phyloP scores from a whole-genome alignment of 2,113 vertebrate genomes.

The Paradoxurus hermaphroditus region DNA sequence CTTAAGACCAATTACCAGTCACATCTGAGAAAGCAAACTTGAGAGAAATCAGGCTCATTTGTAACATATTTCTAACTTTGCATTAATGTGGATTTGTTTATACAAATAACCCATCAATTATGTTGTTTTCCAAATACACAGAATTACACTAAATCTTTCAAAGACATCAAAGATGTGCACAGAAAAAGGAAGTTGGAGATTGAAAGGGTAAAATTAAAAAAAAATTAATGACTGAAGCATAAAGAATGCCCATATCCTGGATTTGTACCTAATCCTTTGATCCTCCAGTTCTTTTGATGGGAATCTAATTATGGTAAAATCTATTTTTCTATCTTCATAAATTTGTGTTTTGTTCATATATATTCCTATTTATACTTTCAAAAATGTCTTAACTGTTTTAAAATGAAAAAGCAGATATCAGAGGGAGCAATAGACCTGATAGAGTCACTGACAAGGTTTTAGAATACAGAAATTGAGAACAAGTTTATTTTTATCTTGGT shows the following conservation, averaged over 20 bases:
- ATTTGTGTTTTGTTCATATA: neutral
- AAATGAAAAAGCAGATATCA: neutral
- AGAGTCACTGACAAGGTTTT: neutral
- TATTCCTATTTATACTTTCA: neutral
- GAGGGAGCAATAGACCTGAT: neutral
- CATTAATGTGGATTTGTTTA: conserved; percentile 46
- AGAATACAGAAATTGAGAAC: neutral
- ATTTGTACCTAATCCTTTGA: neutral
- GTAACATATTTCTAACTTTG: conserved; percentile 46
- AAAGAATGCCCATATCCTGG: neutral
- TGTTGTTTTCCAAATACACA: conserved; percentile 11
- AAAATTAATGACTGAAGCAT: neutral
- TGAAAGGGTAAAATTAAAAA: neutral
- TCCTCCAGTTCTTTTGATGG: neutral
- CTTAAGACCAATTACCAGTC: conserved; percentile 36
- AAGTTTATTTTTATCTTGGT: neutral
- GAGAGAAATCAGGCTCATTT: conserved; percentile 41
- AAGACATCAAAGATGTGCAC: neutral
- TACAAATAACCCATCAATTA: conserved; percentile 60
- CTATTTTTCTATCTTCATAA: conserved; percentile 17
- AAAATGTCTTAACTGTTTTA: neutral
- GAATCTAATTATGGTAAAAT: conserved; percentile 15
- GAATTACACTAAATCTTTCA: conserved; percentile 15
- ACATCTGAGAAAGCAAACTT: conserved; percentile 53
- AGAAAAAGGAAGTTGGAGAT: neutral